phyloP scores from a whole-genome alignment of 2,113 vertebrate species.

The Eidolon helvum region DNA sequence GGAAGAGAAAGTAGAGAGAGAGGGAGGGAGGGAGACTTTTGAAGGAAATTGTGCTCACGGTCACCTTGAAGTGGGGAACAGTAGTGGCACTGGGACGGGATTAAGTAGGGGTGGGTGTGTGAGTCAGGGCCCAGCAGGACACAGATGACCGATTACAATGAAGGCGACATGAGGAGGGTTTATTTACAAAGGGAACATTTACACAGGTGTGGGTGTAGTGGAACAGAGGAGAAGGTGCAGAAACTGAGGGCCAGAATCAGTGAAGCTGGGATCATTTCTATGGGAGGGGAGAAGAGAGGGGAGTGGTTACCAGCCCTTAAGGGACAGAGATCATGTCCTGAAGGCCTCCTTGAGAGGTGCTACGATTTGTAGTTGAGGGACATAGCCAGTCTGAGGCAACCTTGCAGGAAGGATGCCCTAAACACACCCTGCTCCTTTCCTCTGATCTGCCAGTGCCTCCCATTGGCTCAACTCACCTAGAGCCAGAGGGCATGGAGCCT shows the following conservation, averaged over 20 bases:
- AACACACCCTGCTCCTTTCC: neutral
- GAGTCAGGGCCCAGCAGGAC: neutral
- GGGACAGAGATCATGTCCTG: neutral
- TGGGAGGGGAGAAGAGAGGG: neutral
- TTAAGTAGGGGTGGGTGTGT: neutral
- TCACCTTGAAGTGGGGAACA: neutral
- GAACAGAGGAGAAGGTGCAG: neutral
- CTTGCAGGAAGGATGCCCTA: neutral
- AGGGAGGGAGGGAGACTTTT: neutral
- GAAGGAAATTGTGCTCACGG: neutral
- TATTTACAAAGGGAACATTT: neutral
- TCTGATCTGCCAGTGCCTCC: neutral
- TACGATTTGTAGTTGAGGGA: too few species aligned
- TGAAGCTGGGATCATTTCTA: neutral
- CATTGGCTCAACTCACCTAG: neutral
- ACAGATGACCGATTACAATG: neutral
- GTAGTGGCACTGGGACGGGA: too few species aligned
- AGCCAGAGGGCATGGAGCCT: neutral
- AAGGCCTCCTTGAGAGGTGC: neutral
- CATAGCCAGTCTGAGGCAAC: neutral
- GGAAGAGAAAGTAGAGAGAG: neutral
- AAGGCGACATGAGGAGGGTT: neutral
- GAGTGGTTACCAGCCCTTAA: neutral
- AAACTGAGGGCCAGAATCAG: too few species aligned
- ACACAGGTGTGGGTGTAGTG: neutral